Conservation (phyloP, 2,113 vertebrate species). For the Catharus bicknelli region DNA sequence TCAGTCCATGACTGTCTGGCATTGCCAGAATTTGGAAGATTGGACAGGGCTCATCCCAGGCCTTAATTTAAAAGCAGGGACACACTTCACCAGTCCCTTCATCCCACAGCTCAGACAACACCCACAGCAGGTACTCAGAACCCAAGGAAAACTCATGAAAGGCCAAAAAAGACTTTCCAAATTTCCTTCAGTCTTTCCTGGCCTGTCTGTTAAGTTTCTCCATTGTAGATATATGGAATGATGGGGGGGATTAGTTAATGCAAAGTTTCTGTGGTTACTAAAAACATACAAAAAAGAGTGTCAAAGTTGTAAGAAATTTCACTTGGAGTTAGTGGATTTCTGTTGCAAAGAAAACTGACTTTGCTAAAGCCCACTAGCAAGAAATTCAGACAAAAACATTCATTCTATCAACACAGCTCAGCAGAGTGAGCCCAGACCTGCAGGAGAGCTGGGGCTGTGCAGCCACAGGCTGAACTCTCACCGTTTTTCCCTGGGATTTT, state of each 20-base stretch:
- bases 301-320: not conserved
- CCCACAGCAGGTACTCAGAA: not conserved
- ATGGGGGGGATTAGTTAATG: not conserved
- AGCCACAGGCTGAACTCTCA: constrained; percentile 60
- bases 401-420: not conserved
- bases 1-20: not conserved
- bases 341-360: not conserved
- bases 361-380: rapidly evolving
- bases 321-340: not conserved
- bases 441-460: not conserved
- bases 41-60: not conserved
- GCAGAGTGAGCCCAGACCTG: rapidly evolving
- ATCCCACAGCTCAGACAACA: not conserved
- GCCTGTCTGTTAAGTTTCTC: not conserved
- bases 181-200: not conserved
- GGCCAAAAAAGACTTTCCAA: not conserved
- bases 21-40: not conserved
- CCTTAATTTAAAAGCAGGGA: not conserved
- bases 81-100: not conserved
- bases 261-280: not conserved
- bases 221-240: not conserved
- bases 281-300: not conserved
- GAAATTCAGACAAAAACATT: not conserved
- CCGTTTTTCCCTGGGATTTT: constrained; percentile 95
- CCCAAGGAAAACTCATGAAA: not conserved